A percentile compares a stretch with the other conserved stretches of the same genome.
Conservation (phyloP, 2,797 vertebrate genomes). For the Gymnothorax javanicus region DNA sequence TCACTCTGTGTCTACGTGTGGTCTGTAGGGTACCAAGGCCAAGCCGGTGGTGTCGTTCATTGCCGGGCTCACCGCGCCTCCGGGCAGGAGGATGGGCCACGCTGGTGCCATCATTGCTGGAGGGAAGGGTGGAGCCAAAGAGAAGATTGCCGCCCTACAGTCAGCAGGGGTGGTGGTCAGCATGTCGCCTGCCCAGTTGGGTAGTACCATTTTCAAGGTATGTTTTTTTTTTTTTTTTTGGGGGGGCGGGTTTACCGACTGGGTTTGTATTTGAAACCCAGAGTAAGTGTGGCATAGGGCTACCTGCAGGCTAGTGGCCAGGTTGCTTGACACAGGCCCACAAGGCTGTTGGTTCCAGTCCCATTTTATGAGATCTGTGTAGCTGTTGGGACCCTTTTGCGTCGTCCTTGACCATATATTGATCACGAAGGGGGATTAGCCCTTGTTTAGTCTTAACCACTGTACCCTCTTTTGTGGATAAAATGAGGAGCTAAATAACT, state of each 20-base stretch:
- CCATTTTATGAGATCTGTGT: too few species aligned
- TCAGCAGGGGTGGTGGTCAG: slow-evolving; percentile 90
- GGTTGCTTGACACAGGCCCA: too few species aligned
- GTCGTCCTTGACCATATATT: too few species aligned
- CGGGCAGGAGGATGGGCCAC: slow-evolving; percentile 94
- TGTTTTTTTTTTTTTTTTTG: slow-evolving; percentile 37
- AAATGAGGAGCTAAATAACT: too few species aligned
- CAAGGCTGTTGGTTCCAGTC: too few species aligned
- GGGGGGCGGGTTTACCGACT: background rate
- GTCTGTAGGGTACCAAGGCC: slow-evolving; percentile 80
- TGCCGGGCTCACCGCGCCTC: slow-evolving; percentile 93
- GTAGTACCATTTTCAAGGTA: slow-evolving; percentile 96
- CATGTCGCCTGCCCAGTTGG: slow-evolving; percentile 96
- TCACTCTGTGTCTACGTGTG: background rate
- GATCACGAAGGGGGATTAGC: too few species aligned
- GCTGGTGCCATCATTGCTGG: slow-evolving; percentile 97
- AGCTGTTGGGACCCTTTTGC: too few species aligned
- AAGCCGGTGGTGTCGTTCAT: slow-evolving; percentile 99
- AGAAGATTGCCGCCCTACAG: slow-evolving; percentile 98
- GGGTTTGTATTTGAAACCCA: too few species aligned
- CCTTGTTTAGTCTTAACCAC: too few species aligned
- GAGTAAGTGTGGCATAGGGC: too few species aligned
- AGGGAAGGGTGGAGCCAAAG: slow-evolving; percentile 96
- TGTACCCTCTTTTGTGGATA: too few species aligned
- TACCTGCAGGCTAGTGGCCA: too few species aligned